Percentiles rank a stretch among this genome's conserved stretches.
phyloP scores from a whole-genome alignment of 2,113 vertebrate genomes.

The Amazona guildingii region DNA sequence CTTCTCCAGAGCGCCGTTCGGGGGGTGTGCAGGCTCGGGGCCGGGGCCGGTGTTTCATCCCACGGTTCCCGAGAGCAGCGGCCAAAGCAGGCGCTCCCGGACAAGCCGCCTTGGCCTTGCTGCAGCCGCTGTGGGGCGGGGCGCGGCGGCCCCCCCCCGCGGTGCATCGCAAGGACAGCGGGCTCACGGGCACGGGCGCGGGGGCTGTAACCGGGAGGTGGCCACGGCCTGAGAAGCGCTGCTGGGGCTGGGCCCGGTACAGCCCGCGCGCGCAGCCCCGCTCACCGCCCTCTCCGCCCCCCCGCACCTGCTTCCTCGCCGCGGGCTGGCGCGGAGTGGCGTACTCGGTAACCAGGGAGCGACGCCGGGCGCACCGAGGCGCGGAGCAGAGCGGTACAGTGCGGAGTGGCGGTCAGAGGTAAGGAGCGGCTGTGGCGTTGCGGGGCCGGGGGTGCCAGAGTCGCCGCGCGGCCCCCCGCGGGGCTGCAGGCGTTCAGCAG shows the following conservation, averaged over 20 bases:
- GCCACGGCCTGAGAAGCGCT: background rate
- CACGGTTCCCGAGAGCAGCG: background rate
- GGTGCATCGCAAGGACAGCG: background rate
- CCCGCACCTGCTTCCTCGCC: background rate
- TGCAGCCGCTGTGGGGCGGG: background rate
- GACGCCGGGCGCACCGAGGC: background rate
- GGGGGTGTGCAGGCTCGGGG: background rate
- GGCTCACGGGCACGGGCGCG: background rate
- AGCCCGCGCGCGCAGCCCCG: background rate
- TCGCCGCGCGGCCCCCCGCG: too few relatives aligned
- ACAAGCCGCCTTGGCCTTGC: background rate
- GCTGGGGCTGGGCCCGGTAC: background rate
- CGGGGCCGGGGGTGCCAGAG: background rate
- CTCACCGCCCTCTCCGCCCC: background rate
- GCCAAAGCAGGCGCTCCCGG: background rate
- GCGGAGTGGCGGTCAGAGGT: background rate
- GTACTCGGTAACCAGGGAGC: conserved; percentile 58
- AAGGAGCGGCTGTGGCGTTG: background rate
- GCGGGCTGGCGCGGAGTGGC: background rate
- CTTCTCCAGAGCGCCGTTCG: background rate
- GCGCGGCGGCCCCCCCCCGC: background rate
- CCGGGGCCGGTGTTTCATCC: background rate
- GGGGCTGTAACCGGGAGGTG: background rate
- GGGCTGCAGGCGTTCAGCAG: background rate
- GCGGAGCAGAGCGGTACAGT: background rate